Base-by-base conservation (phyloP, 2,797 vertebrate species). In the Sarcoramphus papa region DNA sequence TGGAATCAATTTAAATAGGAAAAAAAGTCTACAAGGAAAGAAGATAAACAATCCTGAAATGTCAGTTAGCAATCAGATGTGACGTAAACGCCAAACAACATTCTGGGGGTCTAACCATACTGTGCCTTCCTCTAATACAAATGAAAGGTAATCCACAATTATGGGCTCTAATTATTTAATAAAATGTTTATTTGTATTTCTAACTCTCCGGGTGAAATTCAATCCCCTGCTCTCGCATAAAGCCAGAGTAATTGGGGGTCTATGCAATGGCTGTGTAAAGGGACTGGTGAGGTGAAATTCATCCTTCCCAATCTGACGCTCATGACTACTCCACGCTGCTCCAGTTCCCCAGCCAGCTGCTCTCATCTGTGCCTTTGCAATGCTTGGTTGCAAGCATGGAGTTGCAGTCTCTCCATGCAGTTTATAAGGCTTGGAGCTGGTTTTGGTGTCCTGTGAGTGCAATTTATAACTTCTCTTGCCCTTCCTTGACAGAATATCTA, bases 141-240 rank as follows among this genome's bases (percentile, higher is more conserved):
- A 84, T 85, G 87, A 93, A 95, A 95, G 33, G 51, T 92, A 93
- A 95, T 95, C 91, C 21, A 1, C 67, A 91, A 77, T 97, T 92
- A 88, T 40, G 51, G 47, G 9, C 21, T 93, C 43, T 84, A 93
- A 95, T 93, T 96, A 91, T 94, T 90, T 97, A 94, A 95, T 96
- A 90, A 91, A 94, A 85, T 85, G 83, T 83, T 97, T 97, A 88
- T 97, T 97, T 97, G 20, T 62, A 75, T 94, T 96, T 93, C 91
- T 88, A 35, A 94, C 57, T 95, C 81, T 90, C 37, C 81, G 57
- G 47, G 23, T 96, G 96, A 95, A 95, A 97, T 92, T 83, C 69
- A 90, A 92, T 95, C 78, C 72, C 48, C 24, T 64, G 57, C 62
- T 63, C 19, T 92, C 0, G 0, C 64, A 59, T 63, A 73, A 91